Conservation (phyloP, 2,113 vertebrate species). For the Pongo pygmaeus region DNA sequence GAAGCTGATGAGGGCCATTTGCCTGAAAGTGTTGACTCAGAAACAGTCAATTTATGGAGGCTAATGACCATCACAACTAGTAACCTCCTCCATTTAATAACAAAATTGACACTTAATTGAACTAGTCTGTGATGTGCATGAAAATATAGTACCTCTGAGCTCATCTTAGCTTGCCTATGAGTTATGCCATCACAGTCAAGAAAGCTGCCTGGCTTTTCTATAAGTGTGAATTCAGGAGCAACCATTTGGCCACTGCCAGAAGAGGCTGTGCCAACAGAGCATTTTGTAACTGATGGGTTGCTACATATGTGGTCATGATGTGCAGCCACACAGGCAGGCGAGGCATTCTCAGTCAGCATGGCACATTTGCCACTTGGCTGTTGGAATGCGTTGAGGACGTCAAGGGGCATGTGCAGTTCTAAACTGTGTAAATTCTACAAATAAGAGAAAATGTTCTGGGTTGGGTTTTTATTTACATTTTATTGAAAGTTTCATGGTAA, state of each 20-base stretch:
- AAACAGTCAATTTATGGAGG: neutral
- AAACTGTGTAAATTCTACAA: neutral
- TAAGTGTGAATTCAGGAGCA: neutral
- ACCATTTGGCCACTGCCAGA: neutral
- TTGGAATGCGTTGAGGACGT: neutral
- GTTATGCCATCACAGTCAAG: neutral
- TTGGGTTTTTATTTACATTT: conserved; percentile 18
- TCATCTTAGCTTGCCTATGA: neutral
- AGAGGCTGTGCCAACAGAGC: neutral
- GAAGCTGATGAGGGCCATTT: neutral
- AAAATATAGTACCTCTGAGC: neutral
- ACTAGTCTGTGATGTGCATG: neutral
- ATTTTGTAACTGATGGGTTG: conserved; percentile 33
- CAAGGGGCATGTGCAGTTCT: neutral
- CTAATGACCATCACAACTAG: neutral
- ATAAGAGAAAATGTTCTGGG: neutral
- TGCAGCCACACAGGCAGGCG: neutral
- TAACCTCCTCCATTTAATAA: neutral
- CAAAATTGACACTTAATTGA: neutral
- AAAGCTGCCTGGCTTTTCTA: neutral
- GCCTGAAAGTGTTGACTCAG: neutral
- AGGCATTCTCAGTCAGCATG: neutral
- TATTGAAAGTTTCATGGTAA: neutral
- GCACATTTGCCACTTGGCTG: conserved; percentile 13
- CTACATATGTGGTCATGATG: neutral